These are phyloP conservation scores for Micromys minutus DNA, from an alignment of 2,113 vertebrate genomes.

Conservation along the genomic window DNA sequence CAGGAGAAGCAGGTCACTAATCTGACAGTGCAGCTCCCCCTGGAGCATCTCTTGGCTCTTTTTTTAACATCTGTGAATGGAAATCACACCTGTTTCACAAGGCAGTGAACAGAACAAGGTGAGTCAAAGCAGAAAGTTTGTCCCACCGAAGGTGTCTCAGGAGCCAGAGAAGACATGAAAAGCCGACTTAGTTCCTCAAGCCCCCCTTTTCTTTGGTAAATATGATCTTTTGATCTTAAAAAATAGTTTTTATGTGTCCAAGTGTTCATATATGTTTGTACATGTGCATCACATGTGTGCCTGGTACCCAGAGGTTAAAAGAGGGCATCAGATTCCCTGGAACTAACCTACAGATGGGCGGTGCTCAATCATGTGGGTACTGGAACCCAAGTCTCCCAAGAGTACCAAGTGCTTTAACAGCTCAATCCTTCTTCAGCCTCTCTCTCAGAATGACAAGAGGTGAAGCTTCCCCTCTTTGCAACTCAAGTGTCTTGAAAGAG, in stretches of 20 bases:
- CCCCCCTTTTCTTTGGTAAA: neutral
- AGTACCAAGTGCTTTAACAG: neutral
- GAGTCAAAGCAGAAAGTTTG: neutral
- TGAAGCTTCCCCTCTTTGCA: neutral
- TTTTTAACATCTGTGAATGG: neutral
- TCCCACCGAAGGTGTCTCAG: neutral
- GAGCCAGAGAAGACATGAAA: neutral
- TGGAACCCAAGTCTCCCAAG: too few species aligned
- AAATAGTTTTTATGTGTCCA: neutral
- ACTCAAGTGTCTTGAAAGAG: neutral
- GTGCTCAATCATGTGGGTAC: neutral
- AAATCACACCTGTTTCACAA: neutral
- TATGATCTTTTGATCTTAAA: neutral
- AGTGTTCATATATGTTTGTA: neutral
- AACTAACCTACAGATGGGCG: neutral
- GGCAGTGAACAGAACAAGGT: neutral
- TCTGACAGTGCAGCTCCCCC: neutral
- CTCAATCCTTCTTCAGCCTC: neutral
- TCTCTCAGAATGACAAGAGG: neutral
- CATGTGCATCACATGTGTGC: neutral
- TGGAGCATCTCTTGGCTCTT: neutral
- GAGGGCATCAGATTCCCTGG: neutral
- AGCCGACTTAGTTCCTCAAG: neutral
- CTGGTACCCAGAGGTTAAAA: neutral
- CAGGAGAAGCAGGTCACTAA: neutral